Base-by-base conservation (phyloP, 2,888 invertebrate genomes). In the Acanthosepion lycidas region DNA sequence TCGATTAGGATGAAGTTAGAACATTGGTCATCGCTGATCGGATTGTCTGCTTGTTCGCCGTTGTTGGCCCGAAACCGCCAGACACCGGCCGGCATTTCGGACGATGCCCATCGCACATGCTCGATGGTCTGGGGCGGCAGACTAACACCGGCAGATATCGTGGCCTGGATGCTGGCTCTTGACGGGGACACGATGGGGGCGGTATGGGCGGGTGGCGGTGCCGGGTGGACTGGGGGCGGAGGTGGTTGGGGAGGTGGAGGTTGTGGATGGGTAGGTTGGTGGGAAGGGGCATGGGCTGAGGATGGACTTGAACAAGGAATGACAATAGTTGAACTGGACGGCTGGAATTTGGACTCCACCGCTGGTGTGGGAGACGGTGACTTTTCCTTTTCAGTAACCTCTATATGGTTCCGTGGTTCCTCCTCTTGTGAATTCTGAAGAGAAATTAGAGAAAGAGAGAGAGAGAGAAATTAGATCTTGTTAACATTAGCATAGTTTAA, bases 311-410 rank as follows among this genome's bases (percentile, higher is more conserved):
- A 51, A n/a, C 51, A 49, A 23, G 92, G n/a, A n/a, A 93, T 93
- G 42, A 93, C 49, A 51, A 93, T 93, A 9, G 92, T 33, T n/a
- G 92, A 28, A 12, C 42, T 93, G 92, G 92, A 93, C 92, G 92
- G 92, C 53, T 93, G 92, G 92, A 51, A 93, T 51, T 93, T 93
- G 49, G 92, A 93, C 92, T 93, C 92, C 18, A 93, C 92, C 51
- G 92, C 42, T n/a, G 92, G 49, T 18, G 53, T 15, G n/a, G 92
- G 92, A 23, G 92, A 93, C 26, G 53, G 49, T 26, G 92, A 51
- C 33, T 93, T 93, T 6, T 51, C 92, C 42, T 51, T 93, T n/a
- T 93, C 92, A 18, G n/a, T 51, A 53, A 51, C 53, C 18, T 93
- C 92, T 53, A 93, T 28, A n/a, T 93, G 92, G 28, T 93, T 93